These are phyloP conservation scores for Labroides dimidiatus DNA, from an alignment of 2,797 vertebrate species.

Conservation along the genomic window DNA sequence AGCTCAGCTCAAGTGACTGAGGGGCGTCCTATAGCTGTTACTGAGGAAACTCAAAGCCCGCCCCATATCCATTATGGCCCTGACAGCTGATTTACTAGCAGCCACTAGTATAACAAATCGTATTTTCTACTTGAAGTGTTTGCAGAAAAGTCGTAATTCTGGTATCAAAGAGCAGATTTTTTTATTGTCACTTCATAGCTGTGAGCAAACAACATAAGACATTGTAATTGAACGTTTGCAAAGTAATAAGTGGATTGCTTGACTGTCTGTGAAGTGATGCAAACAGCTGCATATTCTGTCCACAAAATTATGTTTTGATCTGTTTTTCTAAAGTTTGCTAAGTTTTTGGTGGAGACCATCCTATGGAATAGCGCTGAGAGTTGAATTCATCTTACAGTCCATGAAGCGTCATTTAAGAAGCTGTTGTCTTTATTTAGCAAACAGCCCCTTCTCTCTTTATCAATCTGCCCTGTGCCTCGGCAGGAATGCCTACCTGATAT, in stretches of 20 bases:
- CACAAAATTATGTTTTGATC: no score
- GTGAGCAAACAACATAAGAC: not conserved
- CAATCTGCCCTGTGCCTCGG: conserved; percentile 5
- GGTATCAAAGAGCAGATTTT: not conserved
- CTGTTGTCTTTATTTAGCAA: conserved; percentile 7
- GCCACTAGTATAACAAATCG: not conserved
- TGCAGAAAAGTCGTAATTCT: not conserved
- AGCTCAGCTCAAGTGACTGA: no score
- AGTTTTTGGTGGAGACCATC: no score
- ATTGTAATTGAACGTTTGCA: not conserved
- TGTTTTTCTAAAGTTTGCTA: no score
- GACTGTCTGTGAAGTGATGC: not conserved
- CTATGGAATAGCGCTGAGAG: no score
- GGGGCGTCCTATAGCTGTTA: no score
- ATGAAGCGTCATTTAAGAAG: not conserved
- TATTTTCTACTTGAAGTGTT: not conserved
- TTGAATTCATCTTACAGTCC: not conserved
- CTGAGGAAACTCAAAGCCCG: no score
- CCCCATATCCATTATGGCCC: no score
- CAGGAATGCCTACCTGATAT: conserved; percentile 10
- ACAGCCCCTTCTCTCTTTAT: not conserved
- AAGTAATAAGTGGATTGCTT: not conserved
- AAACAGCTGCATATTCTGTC: no score
- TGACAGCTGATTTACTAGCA: no score
- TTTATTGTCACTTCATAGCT: not conserved